Conservation (phyloP, 2,113 vertebrate species). For the Amazona vittata region DNA sequence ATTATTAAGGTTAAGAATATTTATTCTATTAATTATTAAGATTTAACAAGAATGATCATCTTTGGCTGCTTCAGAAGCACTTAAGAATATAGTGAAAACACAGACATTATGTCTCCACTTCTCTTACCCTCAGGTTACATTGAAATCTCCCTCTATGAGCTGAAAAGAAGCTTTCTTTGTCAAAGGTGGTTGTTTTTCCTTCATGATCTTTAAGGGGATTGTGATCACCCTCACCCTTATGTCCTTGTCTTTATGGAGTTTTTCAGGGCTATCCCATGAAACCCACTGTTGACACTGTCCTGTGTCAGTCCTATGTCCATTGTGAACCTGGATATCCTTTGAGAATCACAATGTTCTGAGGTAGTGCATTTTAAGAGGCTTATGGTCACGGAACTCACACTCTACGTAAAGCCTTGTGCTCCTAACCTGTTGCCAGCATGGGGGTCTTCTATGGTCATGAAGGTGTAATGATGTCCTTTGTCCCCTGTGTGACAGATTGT, state of each 20-base stretch:
- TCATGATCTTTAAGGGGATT: neutral
- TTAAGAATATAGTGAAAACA: neutral
- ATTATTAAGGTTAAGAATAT: conserved; percentile 45
- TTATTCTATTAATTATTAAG: conserved; percentile 59
- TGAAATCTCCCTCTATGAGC: neutral
- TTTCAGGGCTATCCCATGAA: neutral
- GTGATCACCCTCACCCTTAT: neutral
- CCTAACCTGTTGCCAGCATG: neutral
- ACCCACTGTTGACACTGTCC: neutral
- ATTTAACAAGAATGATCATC: neutral
- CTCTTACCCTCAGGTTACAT: neutral
- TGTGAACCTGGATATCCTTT: neutral
- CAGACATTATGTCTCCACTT: neutral
- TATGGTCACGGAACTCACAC: neutral
- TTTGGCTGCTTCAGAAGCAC: neutral
- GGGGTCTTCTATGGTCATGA: neutral
- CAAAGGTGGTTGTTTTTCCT: neutral
- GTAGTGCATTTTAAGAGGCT: neutral
- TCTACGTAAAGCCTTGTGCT: neutral
- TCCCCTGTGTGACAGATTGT: conserved; percentile 69
- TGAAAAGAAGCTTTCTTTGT: neutral
- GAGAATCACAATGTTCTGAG: accelerated
- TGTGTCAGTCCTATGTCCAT: too few species aligned
- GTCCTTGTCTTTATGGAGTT: neutral
- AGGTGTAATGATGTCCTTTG: neutral